A percentile compares a stretch with the other conserved stretches of the same genome.
Evolutionary conservation across 2,888 invertebrate species (phyloP).

Genomic region (Hirtodrosophila cameraria): DNA sequence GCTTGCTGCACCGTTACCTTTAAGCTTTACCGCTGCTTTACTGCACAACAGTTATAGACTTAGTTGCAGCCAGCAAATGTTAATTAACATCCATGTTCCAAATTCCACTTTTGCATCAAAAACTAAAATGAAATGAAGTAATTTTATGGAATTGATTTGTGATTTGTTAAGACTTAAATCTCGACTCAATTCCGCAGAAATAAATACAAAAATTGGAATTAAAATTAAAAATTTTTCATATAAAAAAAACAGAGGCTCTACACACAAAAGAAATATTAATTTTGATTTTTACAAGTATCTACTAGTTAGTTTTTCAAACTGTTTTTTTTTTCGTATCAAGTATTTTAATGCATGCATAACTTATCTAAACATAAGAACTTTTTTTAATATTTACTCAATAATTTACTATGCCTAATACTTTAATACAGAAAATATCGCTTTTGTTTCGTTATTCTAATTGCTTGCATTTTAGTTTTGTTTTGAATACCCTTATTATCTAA

Average conservation of each 20-base stretch:
- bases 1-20: conserved; percentile 44
- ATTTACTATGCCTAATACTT: neutral
- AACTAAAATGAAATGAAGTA: neutral
- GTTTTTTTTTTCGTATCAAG: conserved; percentile 26
- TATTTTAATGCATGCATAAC: conserved; percentile 53
- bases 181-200: no score
- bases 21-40: conserved; percentile 27
- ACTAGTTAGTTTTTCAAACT: conserved; percentile 24
- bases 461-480: conserved; percentile 35
- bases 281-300: neutral
- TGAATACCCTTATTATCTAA: neutral
- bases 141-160: neutral
- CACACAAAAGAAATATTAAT: neutral
- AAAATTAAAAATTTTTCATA: neutral
- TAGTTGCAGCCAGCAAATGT: conserved; percentile 5
- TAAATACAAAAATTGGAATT: neutral
- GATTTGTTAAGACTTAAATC: no score
- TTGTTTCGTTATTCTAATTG: conserved; percentile 38
- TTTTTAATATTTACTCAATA: conserved; percentile 3
- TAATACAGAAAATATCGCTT: conserved; percentile 23
- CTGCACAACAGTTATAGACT: conserved; percentile 40
- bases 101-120: neutral
- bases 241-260: conserved; percentile 32
- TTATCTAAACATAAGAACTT: conserved; percentile 15
- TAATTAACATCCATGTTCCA: conserved; percentile 1